Percentiles rank a stretch among this genome's conserved stretches.
These are phyloP conservation scores for Porites lutea DNA, from an alignment of 64 coral and sea anemone species.

Conservation along the genomic window DNA sequence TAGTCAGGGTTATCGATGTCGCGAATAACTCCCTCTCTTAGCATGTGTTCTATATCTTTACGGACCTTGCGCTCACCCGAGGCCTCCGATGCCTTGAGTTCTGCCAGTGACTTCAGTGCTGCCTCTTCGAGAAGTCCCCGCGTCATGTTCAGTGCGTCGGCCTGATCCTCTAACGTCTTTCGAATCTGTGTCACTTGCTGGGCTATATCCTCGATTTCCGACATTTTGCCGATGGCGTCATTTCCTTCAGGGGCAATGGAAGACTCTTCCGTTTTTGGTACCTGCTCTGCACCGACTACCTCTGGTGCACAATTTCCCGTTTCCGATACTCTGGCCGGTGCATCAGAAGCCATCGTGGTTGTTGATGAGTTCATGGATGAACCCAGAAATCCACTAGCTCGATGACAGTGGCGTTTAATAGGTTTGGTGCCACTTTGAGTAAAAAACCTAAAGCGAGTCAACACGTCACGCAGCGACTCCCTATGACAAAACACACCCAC, in stretches of 20 bases:
- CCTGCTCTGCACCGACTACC: too few relatives aligned
- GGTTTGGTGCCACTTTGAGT: neutral
- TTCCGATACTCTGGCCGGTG: too few relatives aligned
- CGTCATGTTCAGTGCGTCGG: neutral
- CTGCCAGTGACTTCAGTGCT: neutral
- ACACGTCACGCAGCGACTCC: neutral
- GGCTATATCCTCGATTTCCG: neutral
- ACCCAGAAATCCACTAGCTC: neutral
- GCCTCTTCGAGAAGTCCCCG: neutral
- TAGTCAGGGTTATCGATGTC: neutral
- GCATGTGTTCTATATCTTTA: neutral
- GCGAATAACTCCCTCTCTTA: neutral
- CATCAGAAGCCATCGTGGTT: too few relatives aligned
- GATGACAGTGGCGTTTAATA: neutral
- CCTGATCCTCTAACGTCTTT: neutral
- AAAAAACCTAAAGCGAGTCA: neutral
- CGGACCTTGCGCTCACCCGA: neutral
- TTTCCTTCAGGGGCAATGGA: neutral
- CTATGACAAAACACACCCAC: neutral
- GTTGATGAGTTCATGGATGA: too few relatives aligned
- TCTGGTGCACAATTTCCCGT: too few relatives aligned
- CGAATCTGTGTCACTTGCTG: neutral
- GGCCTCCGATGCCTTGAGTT: neutral
- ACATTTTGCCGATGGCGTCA: neutral
- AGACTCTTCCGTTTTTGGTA: too few relatives aligned